These are phyloP conservation scores for Cettia cetti DNA, from an alignment of 2,113 vertebrate genomes.

Conservation along the genomic window DNA sequence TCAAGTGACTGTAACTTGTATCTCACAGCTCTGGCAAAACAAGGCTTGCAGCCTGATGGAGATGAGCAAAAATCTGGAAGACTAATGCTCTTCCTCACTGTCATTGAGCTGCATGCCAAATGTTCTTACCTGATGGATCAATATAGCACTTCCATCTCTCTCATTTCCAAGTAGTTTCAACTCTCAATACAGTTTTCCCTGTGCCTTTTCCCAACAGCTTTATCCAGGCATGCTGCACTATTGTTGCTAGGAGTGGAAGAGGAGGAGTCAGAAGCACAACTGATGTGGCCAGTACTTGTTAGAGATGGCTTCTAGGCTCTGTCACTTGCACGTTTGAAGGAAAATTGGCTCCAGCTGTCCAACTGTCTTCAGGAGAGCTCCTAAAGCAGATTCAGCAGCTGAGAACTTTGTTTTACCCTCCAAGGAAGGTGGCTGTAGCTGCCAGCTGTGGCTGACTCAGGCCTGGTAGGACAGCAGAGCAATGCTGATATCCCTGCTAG, in stretches of 20 bases:
- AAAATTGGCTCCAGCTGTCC: not conserved
- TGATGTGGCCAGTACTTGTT: accelerated
- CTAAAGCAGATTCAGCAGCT: not conserved
- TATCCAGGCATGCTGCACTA: not conserved
- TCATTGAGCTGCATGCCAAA: not conserved
- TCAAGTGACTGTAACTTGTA: not conserved
- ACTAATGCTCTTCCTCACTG: not conserved
- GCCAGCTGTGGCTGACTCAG: not conserved
- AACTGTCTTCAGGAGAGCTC: not conserved
- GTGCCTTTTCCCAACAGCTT: not conserved
- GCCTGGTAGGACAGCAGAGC: not conserved
- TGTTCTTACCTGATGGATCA: not conserved
- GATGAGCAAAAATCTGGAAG: conserved; percentile 22
- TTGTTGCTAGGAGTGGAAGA: not conserved
- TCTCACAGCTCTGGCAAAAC: not conserved
- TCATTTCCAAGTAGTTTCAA: accelerated
- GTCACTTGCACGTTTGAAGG: not conserved
- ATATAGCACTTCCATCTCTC: not conserved
- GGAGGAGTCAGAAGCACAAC: not conserved
- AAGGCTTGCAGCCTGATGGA: not conserved
- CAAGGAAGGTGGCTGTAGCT: not conserved
- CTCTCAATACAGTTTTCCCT: not conserved
- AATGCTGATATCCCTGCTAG: not conserved
- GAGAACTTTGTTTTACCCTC: not conserved
- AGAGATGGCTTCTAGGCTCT: not conserved